Base-by-base conservation (phyloP, 2,113 vertebrate species). In the Tauraco erythrolophus region DNA sequence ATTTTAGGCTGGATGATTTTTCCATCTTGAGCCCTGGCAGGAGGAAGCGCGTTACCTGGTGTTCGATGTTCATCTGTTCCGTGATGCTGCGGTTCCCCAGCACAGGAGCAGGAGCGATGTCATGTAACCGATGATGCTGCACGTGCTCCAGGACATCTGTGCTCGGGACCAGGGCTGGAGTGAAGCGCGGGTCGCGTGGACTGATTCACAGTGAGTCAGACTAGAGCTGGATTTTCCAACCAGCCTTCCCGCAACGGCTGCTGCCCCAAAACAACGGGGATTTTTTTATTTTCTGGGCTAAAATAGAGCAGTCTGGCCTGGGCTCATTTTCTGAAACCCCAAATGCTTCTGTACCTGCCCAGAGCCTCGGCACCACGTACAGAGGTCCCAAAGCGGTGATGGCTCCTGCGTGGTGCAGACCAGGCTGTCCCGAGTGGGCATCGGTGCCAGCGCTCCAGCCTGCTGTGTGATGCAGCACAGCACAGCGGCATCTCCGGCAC, bases 151-250 rank as follows among this genome's bases (percentile, higher is more conserved):
- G 25, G 43, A 57, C 28, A 19, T 10, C 33, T 13, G 30, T 15
- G 39, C 6, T 23, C 2, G 4, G 43, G 28, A 23, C 37, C 10
- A 7, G 33, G 37, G 24, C 37, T 0, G 3, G 21, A 60, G 31
- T 2, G 2, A 30, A 48, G n/a, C 2, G 1, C 1, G 3, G 39
- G 14, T 15, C 33, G 48, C n/a, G 18, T 22, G 39, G 43, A 37
- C 10, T 1, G 3, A 19, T 27, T 50, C 18, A 11, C 50, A 50
- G 50, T 50, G 18, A 50, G 23, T 50, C 7, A 50, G 24, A 50
- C 23, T 11, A 50, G 10, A n/a, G 22, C 24, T 2, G 10, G 24
- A 14, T 13, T 60, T 33, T 30, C 66, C 45, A 25, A 5, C 46
- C 3, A 23, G 0, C 51, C 24, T n/a, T 22, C 28, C 61, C 4